Conservation (phyloP, 2,797 vertebrate species). For the Triplophysa yarkandensis region DNA sequence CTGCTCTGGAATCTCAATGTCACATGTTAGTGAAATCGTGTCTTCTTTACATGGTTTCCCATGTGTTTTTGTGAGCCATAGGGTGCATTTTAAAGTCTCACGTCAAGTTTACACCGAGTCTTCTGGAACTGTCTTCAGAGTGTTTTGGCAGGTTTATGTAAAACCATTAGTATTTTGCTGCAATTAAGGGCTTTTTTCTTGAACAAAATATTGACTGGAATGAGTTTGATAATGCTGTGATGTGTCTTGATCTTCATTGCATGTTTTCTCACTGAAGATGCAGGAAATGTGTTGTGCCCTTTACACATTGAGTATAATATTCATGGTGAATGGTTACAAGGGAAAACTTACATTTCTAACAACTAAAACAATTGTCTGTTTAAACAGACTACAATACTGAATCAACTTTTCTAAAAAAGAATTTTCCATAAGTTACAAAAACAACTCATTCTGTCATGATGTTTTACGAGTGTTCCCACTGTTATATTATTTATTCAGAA, state of each 20-base stretch:
- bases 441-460: too few relatives aligned
- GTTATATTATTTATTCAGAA: neutral
- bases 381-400: too few relatives aligned
- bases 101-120: neutral
- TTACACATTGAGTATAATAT: neutral
- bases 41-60: neutral
- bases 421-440: too few relatives aligned
- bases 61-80: neutral
- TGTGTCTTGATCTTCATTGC: slow-evolving; percentile 5
- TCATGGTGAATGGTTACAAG: neutral
- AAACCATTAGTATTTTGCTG: slow-evolving; percentile 5
- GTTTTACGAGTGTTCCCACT: neutral
- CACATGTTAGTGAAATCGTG: neutral
- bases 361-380: too few relatives aligned
- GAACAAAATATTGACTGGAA: slow-evolving; percentile 1
- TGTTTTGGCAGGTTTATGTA: neutral
- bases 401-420: too few relatives aligned
- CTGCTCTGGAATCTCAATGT: slow-evolving; percentile 4
- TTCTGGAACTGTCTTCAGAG: slow-evolving; percentile 8
- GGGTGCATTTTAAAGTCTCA: neutral
- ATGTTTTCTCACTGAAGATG: neutral
- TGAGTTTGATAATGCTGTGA: slow-evolving; percentile 25
- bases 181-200: slow-evolving; percentile 43
- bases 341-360: too few relatives aligned
- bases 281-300: neutral